Evolutionary conservation across 1,140 invertebrate species (phyloP).

Genomic region (Brachionus sp.): DNA sequence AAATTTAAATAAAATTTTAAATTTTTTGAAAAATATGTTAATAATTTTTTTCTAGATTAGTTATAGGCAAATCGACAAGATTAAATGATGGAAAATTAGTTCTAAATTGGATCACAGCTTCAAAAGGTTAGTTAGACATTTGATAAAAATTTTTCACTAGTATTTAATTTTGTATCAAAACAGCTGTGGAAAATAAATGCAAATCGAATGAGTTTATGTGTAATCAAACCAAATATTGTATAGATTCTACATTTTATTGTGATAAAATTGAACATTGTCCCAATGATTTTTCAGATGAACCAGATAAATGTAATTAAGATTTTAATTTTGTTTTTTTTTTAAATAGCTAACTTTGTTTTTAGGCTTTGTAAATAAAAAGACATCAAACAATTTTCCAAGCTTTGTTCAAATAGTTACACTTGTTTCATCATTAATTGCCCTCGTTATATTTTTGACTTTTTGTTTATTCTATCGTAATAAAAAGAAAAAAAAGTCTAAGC

Average conservation of each 20-base stretch:
- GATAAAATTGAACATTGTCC: conserved; percentile 34
- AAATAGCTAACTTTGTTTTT: not conserved
- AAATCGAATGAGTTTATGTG: conserved; percentile 44
- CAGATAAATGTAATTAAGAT: conserved; percentile 32
- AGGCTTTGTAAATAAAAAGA: conserved; percentile 15
- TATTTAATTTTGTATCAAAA: not conserved
- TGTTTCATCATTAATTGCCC: not conserved
- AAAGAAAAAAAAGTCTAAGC: not conserved
- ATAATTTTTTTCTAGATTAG: not conserved
- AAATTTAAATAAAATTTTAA: not conserved
- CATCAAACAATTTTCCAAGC: not conserved
- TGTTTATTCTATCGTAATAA: conserved; percentile 17
- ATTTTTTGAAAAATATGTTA: not conserved
- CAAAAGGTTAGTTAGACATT: not conserved
- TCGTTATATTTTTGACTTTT: conserved; percentile 6
- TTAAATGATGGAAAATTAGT: conserved; percentile 20
- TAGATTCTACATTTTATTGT: conserved; percentile 6
- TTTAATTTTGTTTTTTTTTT: not conserved
- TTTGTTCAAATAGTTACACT: conserved; percentile 27
- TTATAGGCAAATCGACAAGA: not conserved
- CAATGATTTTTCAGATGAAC: conserved; percentile 38
- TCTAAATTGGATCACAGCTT: conserved; percentile 16
- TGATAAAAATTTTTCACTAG: not conserved
- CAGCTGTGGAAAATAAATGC: not conserved
- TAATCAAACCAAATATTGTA: conserved; percentile 34